Evolutionary conservation across 2,888 invertebrate genomes (phyloP).

Genomic region (Graphium colonna): DNA sequence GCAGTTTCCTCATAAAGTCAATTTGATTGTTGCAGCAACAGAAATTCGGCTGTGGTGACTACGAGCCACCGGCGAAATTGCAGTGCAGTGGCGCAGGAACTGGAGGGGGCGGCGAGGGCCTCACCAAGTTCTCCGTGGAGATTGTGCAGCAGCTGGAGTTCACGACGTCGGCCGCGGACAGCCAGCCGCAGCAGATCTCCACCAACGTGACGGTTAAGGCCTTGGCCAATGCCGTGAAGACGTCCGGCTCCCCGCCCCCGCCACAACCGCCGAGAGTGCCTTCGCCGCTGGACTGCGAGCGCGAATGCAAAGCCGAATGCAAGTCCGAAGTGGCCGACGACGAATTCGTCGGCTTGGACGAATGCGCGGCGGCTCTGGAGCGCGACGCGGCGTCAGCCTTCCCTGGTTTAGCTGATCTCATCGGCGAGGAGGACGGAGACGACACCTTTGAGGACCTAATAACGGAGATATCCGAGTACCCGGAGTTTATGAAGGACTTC

Average conservation of each 20-base stretch:
- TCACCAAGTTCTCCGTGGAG: constrained; percentile 92
- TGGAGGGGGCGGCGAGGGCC: constrained; percentile 71
- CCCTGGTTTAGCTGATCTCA: constrained; percentile 88
- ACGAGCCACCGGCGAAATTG: constrained; percentile 88
- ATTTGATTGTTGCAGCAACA: constrained; percentile 84
- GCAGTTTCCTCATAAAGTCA: no score
- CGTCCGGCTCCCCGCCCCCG: constrained; percentile 65
- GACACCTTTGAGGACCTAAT: constrained; percentile 92
- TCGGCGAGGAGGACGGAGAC: constrained; percentile 91
- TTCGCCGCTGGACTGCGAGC: constrained; percentile 90
- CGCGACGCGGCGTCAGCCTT: constrained; percentile 90
- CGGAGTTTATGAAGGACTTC: constrained; percentile 91
- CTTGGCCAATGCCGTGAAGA: constrained; percentile 72
- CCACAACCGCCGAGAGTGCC: constrained; percentile 82
- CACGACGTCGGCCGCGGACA: constrained; percentile 91
- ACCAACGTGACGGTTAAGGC: constrained; percentile 94
- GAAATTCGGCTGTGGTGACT: constrained; percentile 87
- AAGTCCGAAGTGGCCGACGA: constrained; percentile 89
- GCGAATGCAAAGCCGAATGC: constrained; percentile 88
- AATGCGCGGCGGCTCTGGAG: constrained; percentile 91
- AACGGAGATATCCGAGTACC: constrained; percentile 91
- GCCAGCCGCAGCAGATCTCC: constrained; percentile 93
- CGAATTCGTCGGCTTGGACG: constrained; percentile 92
- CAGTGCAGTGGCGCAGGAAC: constrained; percentile 73
- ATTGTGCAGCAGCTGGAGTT: constrained; percentile 95